Evolutionary conservation across 2,888 invertebrate species (phyloP).

Genomic region (Odontothrips loti): DNA sequence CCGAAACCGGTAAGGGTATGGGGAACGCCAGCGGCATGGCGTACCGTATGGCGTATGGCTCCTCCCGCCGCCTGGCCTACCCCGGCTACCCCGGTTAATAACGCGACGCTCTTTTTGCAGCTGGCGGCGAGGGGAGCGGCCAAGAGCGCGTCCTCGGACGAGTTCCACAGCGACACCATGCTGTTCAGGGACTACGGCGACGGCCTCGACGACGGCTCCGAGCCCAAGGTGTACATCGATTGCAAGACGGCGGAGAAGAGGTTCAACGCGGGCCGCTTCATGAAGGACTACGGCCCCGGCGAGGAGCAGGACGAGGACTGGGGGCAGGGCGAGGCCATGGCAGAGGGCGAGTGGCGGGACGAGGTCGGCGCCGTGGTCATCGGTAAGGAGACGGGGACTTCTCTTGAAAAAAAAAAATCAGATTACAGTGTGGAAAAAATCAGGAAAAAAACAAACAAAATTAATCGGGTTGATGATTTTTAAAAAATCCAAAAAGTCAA

Average conservation of each 20-base stretch:
- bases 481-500: no score
- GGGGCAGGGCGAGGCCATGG: constrained; percentile 23
- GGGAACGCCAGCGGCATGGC: no score
- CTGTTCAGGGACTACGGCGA: constrained; percentile 20
- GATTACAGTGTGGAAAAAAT: no score
- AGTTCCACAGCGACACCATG: constrained; percentile 12
- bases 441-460: no score
- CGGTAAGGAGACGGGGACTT: not conserved
- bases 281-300: constrained; percentile 21
- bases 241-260: not conserved
- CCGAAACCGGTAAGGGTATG: not conserved
- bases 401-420: no score
- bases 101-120: no score
- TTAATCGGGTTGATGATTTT: no score
- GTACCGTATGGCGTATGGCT: no score
- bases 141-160: constrained; percentile 6
- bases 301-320: constrained; percentile 22
- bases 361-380: not conserved
- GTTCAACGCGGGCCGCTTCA: not conserved
- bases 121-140: not conserved
- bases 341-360: not conserved
- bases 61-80: no score
- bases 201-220: not conserved
- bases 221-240: constrained; percentile 12
- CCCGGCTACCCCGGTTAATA: no score